Evolutionary conservation across 92 coral and sea anemone genomes (phyloP).

Genomic region (Meandrina meandrites): DNA sequence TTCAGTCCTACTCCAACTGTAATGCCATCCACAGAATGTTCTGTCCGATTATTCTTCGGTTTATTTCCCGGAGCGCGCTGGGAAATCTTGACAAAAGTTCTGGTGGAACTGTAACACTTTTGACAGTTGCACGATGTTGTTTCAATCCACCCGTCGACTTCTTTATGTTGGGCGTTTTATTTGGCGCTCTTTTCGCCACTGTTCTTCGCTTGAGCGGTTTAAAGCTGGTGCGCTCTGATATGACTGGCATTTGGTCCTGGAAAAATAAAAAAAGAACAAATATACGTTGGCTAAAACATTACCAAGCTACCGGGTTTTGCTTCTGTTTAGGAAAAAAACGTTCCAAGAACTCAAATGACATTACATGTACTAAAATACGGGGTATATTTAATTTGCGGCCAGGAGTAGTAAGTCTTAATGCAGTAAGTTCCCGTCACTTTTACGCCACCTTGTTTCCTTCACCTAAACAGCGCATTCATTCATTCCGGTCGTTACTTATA

Average conservation of each 20-base stretch:
- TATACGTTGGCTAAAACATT: too few relatives aligned
- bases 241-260: constrained; percentile 12
- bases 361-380: too few relatives aligned
- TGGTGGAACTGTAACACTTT: constrained; percentile 7
- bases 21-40: constrained; percentile 25
- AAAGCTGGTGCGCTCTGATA: neutral
- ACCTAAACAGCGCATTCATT: too few relatives aligned
- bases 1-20: constrained; percentile 13
- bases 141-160: neutral
- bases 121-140: neutral
- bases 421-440: too few relatives aligned
- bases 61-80: constrained; percentile 26
- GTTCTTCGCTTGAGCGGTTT: constrained; percentile 14
- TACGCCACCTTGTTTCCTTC: too few relatives aligned
- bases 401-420: too few relatives aligned
- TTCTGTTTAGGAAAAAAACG: too few relatives aligned
- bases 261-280: neutral
- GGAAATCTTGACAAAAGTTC: constrained; percentile 42
- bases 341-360: too few relatives aligned
- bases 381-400: too few relatives aligned
- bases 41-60: constrained; percentile 34
- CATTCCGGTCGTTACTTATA: too few relatives aligned
- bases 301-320: too few relatives aligned
- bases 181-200: neutral
- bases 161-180: constrained; percentile 10